Evolutionary conservation across 2,888 invertebrate genomes (phyloP).

Genomic region (Ditylenchus weischeri): DNA sequence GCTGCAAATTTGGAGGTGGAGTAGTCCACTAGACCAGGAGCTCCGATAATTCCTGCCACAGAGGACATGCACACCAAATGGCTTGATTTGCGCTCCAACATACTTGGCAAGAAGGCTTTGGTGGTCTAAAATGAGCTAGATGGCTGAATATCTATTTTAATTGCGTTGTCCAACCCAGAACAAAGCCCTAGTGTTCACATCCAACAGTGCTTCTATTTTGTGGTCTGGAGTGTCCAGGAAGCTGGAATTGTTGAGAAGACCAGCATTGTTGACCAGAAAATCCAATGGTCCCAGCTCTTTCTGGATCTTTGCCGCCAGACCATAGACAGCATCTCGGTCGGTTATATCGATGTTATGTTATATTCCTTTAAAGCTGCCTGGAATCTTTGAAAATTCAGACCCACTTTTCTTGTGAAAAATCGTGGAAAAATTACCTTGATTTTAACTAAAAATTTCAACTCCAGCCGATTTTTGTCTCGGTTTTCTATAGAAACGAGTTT

Average conservation of each 20-base stretch:
- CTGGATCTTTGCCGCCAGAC: conserved; percentile 61
- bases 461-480: no score
- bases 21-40: conserved; percentile 69
- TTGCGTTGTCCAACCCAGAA: conserved; percentile 69
- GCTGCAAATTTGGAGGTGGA: conserved; percentile 89
- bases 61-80: conserved; percentile 89
- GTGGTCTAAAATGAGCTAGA: conserved; percentile 65
- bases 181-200: conserved; percentile 81
- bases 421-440: no score
- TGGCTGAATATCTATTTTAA: neutral
- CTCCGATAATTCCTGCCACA: conserved; percentile 76
- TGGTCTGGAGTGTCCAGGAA: conserved; percentile 79
- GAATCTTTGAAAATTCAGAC: no score
- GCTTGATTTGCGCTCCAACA: conserved; percentile 80
- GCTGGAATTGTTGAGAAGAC: conserved; percentile 76
- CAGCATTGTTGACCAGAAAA: conserved; percentile 86
- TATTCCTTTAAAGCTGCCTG: neutral
- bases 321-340: conserved; percentile 22
- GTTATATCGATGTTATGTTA: conserved; percentile 22
- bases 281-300: conserved; percentile 76
- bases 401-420: no score
- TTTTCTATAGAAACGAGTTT: no score
- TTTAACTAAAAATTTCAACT: no score
- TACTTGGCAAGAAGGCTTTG: conserved; percentile 83
- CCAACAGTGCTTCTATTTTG: conserved; percentile 78